These are phyloP conservation scores for Phragmatobia fuliginosa DNA, from an alignment of 2,888 invertebrate genomes.

Conservation along the genomic window DNA sequence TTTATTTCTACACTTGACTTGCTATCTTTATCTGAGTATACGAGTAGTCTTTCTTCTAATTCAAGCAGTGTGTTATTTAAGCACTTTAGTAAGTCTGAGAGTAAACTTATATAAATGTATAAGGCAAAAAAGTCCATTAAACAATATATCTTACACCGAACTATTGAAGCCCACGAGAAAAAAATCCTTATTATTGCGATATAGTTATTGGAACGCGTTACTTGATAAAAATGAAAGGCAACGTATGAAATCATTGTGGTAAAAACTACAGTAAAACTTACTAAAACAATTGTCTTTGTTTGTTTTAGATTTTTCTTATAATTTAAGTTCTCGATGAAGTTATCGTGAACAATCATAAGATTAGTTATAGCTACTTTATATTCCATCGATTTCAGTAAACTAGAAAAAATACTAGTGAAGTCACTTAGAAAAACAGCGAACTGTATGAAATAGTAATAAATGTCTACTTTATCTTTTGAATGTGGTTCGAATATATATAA, in stretches of 20 bases:
- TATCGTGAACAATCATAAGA: not conserved
- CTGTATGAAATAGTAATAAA: not conserved
- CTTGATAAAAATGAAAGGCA: not conserved
- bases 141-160: conserved; percentile 1
- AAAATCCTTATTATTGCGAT: not conserved
- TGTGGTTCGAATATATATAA: not conserved
- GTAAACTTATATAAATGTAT: not conserved
- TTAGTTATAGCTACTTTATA: not conserved
- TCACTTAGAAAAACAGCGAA: not conserved
- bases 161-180: not conserved
- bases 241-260: not conserved
- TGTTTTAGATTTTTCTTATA: not conserved
- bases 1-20: not conserved
- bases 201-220: not conserved
- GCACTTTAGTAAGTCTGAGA: not conserved
- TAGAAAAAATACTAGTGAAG: not conserved
- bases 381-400: not conserved
- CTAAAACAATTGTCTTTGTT: not conserved
- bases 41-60: not conserved
- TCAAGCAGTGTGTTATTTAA: not conserved
- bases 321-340: not conserved
- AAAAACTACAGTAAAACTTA: not conserved
- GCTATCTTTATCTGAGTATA: not conserved
- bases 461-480: not conserved
- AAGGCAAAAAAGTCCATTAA: conserved; percentile 2